Base-by-base conservation (phyloP, 2,797 vertebrate species). In the Melopsittacus undulatus region DNA sequence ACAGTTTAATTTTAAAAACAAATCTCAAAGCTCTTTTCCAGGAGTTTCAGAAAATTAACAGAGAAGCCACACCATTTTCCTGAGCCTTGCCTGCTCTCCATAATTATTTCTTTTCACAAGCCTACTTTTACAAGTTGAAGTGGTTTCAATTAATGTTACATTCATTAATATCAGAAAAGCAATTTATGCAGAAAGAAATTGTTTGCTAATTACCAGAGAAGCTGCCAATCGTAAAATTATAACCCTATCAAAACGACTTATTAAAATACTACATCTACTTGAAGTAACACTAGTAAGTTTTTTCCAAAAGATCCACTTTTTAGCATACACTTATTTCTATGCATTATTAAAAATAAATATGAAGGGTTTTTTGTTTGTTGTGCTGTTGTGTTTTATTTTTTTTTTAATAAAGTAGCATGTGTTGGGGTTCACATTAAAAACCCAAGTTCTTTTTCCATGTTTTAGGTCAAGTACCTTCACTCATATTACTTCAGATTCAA, bases 81-180 rank as follows among this genome's bases (percentile, higher is more conserved):
- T 9, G 11, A 91, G 52, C 69, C 84, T 94, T 61, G 34, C 9
- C 45, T 72, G 13, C 56, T 91, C 67, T 78, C 36, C 36, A 24
- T 81, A 94, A 92, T 91, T 89, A 67, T 87, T 91, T 69, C 80
- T 82, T 91, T 94, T 94, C 89, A 84, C 19, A 84, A 80, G 49
- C 38, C 45, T 94, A 68, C 34, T 81, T 74, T 89, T 77, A 87
- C 49, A 46, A 85, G 49, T 73, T 82, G 56, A 70, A 96, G 78
- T 38, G 18, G 2, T 63, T 83, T 78, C 75, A 29, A 93, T 80
- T 93, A 95, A 67, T 42, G 85, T 78, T 77, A 66, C 30, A 94
- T 77, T 87, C 83, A 95, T 69, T 78, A 94, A 94, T 89, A 76
- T 30, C 13, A 75, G 62, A 93, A 95, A 69, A 63, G 30, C 59